Conservation (phyloP, 2,113 vertebrate genomes). For the Hemibagrus wyckioides region DNA sequence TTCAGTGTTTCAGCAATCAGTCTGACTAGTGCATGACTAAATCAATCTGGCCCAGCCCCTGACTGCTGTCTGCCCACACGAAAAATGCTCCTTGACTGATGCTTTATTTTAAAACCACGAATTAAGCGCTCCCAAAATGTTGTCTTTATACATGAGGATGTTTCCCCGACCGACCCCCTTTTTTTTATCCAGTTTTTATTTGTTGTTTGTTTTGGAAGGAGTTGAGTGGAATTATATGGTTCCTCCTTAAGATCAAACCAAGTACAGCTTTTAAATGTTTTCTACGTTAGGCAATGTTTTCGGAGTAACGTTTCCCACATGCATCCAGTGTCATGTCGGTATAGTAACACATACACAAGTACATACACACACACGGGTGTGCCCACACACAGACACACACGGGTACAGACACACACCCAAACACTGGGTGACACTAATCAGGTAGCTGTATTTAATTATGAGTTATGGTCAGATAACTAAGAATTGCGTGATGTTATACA, state of each 20-base stretch:
- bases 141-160: neutral
- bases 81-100: neutral
- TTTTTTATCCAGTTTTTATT: constrained; percentile 6
- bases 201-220: neutral
- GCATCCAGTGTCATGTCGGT: neutral
- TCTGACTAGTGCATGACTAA: neutral
- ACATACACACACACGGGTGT: too few species aligned
- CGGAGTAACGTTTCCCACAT: neutral
- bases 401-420: too few species aligned
- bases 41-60: neutral
- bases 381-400: too few species aligned
- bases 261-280: neutral
- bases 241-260: neutral
- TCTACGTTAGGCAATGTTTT: neutral
- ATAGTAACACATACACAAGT: too few species aligned
- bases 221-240: neutral
- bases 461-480: neutral
- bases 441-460: neutral
- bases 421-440: too few species aligned
- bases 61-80: neutral
- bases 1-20: neutral
- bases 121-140: neutral
- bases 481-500: neutral
- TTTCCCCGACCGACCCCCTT: neutral
- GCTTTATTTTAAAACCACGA: neutral